Evolutionary conservation across 2,797 vertebrate species (phyloP), one percentile per base, ranked within the genome.

Genomic region (Cossypha niveicapilla): DNA sequence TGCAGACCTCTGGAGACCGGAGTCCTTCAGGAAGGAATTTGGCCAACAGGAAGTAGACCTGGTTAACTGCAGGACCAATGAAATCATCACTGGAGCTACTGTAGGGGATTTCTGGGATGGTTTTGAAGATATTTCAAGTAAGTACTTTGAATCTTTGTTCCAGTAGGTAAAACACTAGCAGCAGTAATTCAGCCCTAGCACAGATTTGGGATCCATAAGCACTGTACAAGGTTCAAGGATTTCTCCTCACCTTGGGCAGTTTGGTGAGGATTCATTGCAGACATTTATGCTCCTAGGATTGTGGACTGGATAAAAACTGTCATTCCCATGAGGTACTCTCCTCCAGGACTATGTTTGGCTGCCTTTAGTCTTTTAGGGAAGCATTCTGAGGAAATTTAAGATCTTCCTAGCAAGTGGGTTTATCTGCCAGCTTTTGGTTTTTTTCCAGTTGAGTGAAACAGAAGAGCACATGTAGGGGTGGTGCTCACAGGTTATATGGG

Each of bases 81-180:
- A 98, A 88, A 97, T 98, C 79, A 98, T 98, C 93, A 97, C 98
- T 30, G 98, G 98, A 92, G 97, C 98, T 57, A 98, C 98, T 48
- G 98, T 98, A 14, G 97, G 98, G 18, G 98, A 98, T 28, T 98
- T 98, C 95, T 98, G 98, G 98, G 98, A 98, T 86, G 98, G 98
- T 92, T 98, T 98, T 96, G 98, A 98, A 97, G 98, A 98, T 86
- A 97, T 98, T 83, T 97, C 97, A 58, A 97, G 98, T 98, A 97
- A 66, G 98, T 94, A 77, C 23, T 24, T 13, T 83, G 74, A 34
- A 11, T 13, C 48, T 35, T 21, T 62, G 5, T 63, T 90, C 28
- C 16, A 44, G 0, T 0, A 12, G 34, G 11, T 47, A 35, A 34
- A 77, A 57, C 27, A 71, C 0, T 85, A 62, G 15, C 47, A 72